Conservation (phyloP, 92 coral and sea anemone genomes). For the Porites rus region DNA sequence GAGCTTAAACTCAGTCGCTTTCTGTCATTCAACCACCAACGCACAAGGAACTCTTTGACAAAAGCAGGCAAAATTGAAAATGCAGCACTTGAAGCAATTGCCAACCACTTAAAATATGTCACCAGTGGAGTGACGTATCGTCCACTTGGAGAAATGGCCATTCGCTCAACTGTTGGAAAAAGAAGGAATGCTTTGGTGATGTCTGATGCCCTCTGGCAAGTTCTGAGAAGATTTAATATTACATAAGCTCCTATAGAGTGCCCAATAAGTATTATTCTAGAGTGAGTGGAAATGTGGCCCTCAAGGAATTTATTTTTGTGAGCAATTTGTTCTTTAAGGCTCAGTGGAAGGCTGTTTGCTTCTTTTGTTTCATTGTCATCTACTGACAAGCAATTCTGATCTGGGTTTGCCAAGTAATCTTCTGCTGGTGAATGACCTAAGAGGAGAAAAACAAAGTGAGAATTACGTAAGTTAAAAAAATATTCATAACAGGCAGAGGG, state of each 20-base stretch:
- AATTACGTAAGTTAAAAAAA: neutral
- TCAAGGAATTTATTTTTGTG: conserved; percentile 91
- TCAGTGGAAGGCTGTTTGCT: neutral
- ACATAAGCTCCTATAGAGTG: conserved; percentile 99
- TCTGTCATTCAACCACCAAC: conserved; percentile 91
- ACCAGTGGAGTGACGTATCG: conserved; percentile 83
- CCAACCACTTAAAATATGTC: conserved; percentile 85
- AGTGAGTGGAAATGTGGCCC: conserved; percentile 69
- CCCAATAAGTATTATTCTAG: conserved; percentile 85
- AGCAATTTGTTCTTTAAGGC: conserved; percentile 84
- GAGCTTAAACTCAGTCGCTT: conserved; percentile 48
- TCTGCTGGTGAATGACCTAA: conserved; percentile 74
- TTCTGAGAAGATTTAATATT: conserved; percentile 79
- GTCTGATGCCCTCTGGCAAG: conserved; percentile 49
- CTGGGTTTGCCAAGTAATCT: conserved; percentile 12
- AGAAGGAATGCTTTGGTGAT: conserved; percentile 82
- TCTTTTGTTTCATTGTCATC: neutral
- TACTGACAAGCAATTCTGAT: neutral
- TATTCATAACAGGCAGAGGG: too few relatives aligned
- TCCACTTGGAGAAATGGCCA: conserved; percentile 95
- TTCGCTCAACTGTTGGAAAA: conserved; percentile 95
- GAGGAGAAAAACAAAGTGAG: neutral
- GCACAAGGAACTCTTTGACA: conserved; percentile 67
- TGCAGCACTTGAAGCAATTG: conserved; percentile 61
- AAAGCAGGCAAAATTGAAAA: conserved; percentile 76